A percentile compares a stretch with the other conserved stretches of the same genome.
phyloP scores from a whole-genome alignment of 2,888 invertebrate genomes.

The Venusia cambrica region DNA sequence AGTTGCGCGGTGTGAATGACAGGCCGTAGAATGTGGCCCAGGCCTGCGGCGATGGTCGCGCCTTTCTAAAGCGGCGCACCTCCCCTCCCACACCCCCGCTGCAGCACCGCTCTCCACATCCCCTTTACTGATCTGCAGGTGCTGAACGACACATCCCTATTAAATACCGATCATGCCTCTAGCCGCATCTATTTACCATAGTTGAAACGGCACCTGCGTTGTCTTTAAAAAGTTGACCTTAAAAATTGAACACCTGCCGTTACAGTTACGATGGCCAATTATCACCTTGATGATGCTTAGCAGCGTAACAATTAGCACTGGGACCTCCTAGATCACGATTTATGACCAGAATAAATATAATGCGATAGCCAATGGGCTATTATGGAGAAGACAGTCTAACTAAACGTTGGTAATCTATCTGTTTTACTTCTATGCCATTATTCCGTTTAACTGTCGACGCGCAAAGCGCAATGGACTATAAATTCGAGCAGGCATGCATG shows the following conservation, averaged over 20 bases:
- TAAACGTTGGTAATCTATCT: constrained; percentile 8
- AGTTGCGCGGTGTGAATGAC: constrained; percentile 81
- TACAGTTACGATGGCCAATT: constrained; percentile 55
- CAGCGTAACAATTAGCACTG: constrained; percentile 39
- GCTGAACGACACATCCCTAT: constrained; percentile 76
- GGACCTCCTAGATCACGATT: constrained; percentile 22
- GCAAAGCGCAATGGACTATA: constrained; percentile 9
- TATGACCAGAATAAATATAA: constrained; percentile 12
- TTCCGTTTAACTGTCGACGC: constrained; percentile 6
- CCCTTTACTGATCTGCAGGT: constrained; percentile 71
- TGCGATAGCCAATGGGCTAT: constrained; percentile 4
- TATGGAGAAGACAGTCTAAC: constrained; percentile 6
- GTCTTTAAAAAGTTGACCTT: constrained; percentile 70
- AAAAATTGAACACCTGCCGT: constrained; percentile 61
- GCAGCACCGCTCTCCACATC: constrained; percentile 48
- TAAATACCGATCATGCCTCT: constrained; percentile 78
- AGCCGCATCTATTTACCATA: constrained; percentile 74
- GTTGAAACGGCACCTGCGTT: constrained; percentile 72
- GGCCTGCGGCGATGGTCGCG: constrained; percentile 80
- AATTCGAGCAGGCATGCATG: constrained; percentile 3
- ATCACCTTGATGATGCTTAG: constrained; percentile 43
- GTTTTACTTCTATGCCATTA: constrained; percentile 1
- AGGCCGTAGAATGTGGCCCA: constrained; percentile 80
- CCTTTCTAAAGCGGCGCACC: constrained; percentile 80
- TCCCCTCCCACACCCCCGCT: constrained; percentile 53